A percentile compares a stretch with the other conserved stretches of the same genome.
Conservation (phyloP, 2,888 invertebrate species). For the Macropis europaea region DNA sequence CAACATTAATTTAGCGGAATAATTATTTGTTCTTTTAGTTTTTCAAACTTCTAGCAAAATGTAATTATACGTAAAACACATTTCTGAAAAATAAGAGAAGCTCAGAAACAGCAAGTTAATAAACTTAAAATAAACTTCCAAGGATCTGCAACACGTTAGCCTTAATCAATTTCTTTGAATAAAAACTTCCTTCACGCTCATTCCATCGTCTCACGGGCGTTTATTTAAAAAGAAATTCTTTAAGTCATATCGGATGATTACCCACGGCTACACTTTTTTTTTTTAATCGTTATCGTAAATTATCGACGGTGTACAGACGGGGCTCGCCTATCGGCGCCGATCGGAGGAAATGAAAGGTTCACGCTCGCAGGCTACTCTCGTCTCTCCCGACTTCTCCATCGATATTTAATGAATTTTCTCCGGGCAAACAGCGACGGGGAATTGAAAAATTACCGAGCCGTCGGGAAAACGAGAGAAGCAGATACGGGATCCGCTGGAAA, state of each 20-base stretch:
- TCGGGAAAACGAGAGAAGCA: slow-evolving; percentile 13
- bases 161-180: no score
- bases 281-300: slow-evolving; percentile 14
- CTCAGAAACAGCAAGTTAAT: no score
- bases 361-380: background rate
- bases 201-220: no score
- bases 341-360: slow-evolving; percentile 52
- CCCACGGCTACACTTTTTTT: background rate
- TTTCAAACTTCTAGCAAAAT: no score
- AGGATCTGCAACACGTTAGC: no score
- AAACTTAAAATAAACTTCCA: no score
- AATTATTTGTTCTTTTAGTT: no score
- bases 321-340: slow-evolving; percentile 14
- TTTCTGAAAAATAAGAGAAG: no score
- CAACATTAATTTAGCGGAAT: no score
- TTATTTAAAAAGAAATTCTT: background rate
- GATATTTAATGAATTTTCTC: slow-evolving; percentile 58
- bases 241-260: background rate
- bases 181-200: no score
- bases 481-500: slow-evolving; percentile 20
- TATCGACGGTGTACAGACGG: background rate
- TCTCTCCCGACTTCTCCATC: slow-evolving; percentile 29
- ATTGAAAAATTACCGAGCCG: slow-evolving; percentile 48
- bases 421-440: slow-evolving; percentile 34
- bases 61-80: no score